Base-by-base conservation (phyloP, 2,888 invertebrate species). In the Cephus pygmeus region DNA sequence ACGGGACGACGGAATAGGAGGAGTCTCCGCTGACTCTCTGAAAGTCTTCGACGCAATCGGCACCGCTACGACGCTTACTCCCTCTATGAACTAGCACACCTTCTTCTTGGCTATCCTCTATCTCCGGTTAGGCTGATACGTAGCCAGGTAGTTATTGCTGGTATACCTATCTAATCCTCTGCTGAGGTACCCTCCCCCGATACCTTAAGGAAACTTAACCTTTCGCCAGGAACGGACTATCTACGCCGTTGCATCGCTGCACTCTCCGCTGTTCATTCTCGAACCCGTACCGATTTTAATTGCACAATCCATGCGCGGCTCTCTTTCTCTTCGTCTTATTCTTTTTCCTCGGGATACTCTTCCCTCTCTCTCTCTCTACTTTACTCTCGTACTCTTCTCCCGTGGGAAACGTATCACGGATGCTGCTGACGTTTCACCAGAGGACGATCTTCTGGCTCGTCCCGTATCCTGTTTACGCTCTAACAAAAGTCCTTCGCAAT, bases 371-470 rank as follows among this genome's bases (percentile, higher is more conserved):
- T 33, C 74, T 77, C 9, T 34, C 15, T 33, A 68, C n/a, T 73
- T 34, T 33, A 73, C 35, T 30, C 34, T 68, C 69, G 69, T 68
- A 69, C 15, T 74, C 69, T 77, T 36, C 36, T 69, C 74, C n/a
- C 82, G 83, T 83, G 83, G 83, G 83, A 83, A 83, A 80, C 81
- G 81, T 83, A 82, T 80, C 80, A 81, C 81, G 76, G 82, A 77
- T 82, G 78, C 56, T 56, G 56, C 56, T 40, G 40, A 75, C 11
- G 56, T 75, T 31, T 68, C 56, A 9, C 23, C 56, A 23, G 23
- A 56, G 23, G 56, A 56, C 56, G 56, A 9, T 56, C 56, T 23
- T 2, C 23, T 23, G 2, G 56, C 56, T 56, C 23, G 23, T 56
- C 56, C 1, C 23, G 23, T 6, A 23, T 56, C 56, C 56, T 9